Base-by-base conservation (phyloP, 1,140 invertebrate genomes). In the Cydia splendana region DNA sequence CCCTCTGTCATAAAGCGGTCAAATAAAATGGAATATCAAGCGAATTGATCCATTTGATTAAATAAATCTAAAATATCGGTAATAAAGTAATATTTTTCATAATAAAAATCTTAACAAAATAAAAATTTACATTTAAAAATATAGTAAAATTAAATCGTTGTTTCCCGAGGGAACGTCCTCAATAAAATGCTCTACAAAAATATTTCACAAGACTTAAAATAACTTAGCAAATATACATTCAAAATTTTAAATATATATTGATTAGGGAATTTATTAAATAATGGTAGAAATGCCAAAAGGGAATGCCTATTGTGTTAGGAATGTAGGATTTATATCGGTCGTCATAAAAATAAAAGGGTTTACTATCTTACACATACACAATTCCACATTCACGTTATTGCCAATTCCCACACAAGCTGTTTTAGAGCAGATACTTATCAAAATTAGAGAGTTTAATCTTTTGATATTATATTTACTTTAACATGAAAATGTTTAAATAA, bases 61-160 rank as follows among this genome's bases (percentile, higher is more conserved):
- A 84, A 85, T 84, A 85, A 85, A 85, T 80, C 74, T 79, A 84
- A 87, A 88, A 86, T 79, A 79, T 84, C 83, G 81, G 79, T 77
- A 85, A 82, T 85, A 84, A 85, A 82, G 24, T 18, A 87, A 76
- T 77, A 79, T 75, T 42, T 73, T 71, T 78, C 78, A 65, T 76
- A 82, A 82, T 89, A 88, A 87, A 88, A 91, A 74, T 80, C 85
- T 83, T 92, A 91, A 92, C 88, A 90, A 90, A 91, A 89, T 89
- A 91, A 87, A 90, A 88, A 90, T 90, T 85, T 91, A 92, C 89
- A 91, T 87, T 83, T 87, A 87, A 86, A 84, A 85, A 83, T 85
- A 84, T 88, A 76, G 76, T 87, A 90, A 88, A 89, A 71, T 71
- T 87, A 85, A 88, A 89, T 91, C 89, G 89, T 90, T 92, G 89